Conservation (phyloP, 2,113 vertebrate genomes). For the Balaenoptera acutorostrata region DNA sequence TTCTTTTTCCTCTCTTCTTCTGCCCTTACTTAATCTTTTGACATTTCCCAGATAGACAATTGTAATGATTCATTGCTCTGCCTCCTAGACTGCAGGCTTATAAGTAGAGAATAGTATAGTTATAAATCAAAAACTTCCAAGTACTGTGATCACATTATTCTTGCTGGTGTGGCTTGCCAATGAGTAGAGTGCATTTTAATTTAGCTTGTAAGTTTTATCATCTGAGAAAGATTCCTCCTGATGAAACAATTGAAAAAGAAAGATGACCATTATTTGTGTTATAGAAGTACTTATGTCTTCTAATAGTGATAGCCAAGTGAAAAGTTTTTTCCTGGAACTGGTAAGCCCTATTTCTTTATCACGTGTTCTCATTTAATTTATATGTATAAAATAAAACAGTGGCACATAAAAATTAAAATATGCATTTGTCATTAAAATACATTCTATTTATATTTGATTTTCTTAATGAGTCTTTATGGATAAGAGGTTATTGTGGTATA, state of each 20-base stretch:
- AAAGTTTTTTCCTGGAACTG: neutral
- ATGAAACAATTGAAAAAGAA: conserved; percentile 61
- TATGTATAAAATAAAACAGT: neutral
- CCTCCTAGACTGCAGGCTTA: conserved; percentile 40
- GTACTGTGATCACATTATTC: conserved; percentile 59
- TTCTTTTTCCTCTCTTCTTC: conserved; percentile 35
- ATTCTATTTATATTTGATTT: neutral
- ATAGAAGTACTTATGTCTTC: neutral
- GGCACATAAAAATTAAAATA: neutral
- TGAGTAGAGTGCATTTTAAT: conserved; percentile 68
- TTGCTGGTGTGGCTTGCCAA: conserved; percentile 59
- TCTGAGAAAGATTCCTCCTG: conserved; percentile 53
- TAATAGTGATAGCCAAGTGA: neutral
- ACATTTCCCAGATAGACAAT: conserved; percentile 65
- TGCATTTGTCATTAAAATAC: neutral
- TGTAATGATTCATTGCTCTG: conserved; percentile 70
- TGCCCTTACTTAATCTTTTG: conserved; percentile 63
- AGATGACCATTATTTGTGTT: conserved; percentile 36
- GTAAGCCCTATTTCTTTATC: neutral
- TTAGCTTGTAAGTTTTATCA: conserved; percentile 65
- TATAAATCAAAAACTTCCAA: conserved; percentile 70
- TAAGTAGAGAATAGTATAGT: conserved; percentile 55
- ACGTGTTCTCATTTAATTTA: neutral
- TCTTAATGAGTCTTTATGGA: neutral
- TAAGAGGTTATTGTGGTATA: neutral